Evolutionary conservation across 2,888 invertebrate genomes (phyloP).

Genomic region (Erebia epiphron): DNA sequence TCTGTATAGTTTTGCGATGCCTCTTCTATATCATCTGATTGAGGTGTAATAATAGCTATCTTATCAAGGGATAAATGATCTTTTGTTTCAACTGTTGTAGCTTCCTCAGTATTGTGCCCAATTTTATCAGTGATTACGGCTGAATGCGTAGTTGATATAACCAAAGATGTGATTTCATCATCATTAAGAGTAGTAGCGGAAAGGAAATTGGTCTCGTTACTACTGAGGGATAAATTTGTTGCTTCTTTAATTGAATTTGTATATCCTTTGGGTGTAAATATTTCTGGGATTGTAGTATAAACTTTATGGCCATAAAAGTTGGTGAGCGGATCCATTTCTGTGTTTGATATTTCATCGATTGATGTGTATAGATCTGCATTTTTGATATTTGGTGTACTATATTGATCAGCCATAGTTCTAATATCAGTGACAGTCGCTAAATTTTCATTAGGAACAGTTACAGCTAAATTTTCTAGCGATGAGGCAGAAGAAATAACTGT

Average conservation of each 20-base stretch:
- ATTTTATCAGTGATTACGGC: not conserved
- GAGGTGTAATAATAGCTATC: not conserved
- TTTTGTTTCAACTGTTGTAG: not conserved
- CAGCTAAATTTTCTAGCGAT: not conserved
- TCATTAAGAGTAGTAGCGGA: not conserved
- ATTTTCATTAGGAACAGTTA: not conserved
- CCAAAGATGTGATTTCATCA: not conserved
- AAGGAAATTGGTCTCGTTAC: not conserved
- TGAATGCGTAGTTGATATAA: not conserved
- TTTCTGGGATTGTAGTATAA: conserved; percentile 5
- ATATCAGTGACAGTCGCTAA: not conserved
- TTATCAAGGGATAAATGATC: too few relatives aligned
- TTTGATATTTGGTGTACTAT: not conserved
- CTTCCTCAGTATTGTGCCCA: not conserved
- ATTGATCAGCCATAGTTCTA: not conserved
- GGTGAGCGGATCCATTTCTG: not conserved
- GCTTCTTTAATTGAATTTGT: not conserved
- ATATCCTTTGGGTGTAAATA: not conserved
- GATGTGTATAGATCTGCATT: not conserved
- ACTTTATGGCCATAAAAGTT: not conserved
- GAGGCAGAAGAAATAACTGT: not conserved
- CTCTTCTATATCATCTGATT: not conserved
- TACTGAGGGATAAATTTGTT: not conserved
- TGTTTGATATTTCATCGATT: not conserved
- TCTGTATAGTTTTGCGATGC: not conserved